A percentile compares a stretch with the other conserved stretches of the same genome.
These are phyloP conservation scores for Drosophila chauvacae DNA, from an alignment of 1,140 invertebrate species.

Conservation along the genomic window DNA sequence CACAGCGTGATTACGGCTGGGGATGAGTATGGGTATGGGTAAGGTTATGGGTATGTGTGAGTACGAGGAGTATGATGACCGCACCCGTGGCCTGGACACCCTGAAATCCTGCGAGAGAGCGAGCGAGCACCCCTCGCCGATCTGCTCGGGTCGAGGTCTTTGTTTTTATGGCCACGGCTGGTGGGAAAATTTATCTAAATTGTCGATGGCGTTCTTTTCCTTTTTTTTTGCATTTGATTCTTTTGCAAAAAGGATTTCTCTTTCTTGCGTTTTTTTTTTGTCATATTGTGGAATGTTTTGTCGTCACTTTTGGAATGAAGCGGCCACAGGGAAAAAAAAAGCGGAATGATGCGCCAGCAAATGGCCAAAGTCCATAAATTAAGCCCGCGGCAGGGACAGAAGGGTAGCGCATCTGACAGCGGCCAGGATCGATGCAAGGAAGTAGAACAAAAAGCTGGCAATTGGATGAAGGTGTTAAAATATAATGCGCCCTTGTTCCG, in stretches of 20 bases:
- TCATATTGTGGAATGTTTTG: constrained; percentile 85
- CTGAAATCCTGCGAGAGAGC: constrained; percentile 29
- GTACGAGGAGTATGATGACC: constrained; percentile 48
- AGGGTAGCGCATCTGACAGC: constrained; percentile 60
- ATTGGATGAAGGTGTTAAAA: constrained; percentile 85
- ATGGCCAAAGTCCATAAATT: constrained; percentile 84
- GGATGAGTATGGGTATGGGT: constrained; percentile 6
- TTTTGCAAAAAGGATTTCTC: constrained; percentile 66
- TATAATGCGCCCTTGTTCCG: constrained; percentile 63
- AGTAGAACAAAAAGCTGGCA: constrained; percentile 61
- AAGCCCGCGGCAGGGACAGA: constrained; percentile 43
- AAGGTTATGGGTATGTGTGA: constrained; percentile 11
- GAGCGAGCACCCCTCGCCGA: constrained; percentile 59
- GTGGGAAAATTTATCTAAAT: constrained; percentile 85
- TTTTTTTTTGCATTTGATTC: constrained; percentile 53
- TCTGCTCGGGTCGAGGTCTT: constrained; percentile 73
- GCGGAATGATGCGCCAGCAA: constrained; percentile 63
- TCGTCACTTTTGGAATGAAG: constrained; percentile 78
- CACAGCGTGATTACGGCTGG: constrained; percentile 63
- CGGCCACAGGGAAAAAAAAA: constrained; percentile 26
- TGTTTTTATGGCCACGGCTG: constrained; percentile 80
- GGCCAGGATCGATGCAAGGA: constrained; percentile 70
- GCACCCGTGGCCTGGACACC: constrained; percentile 63
- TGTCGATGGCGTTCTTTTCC: constrained; percentile 69
- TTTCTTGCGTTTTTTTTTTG: constrained; percentile 78